These are phyloP conservation scores for Hemaris fuciformis DNA, from an alignment of 2,888 invertebrate species.

Conservation along the genomic window DNA sequence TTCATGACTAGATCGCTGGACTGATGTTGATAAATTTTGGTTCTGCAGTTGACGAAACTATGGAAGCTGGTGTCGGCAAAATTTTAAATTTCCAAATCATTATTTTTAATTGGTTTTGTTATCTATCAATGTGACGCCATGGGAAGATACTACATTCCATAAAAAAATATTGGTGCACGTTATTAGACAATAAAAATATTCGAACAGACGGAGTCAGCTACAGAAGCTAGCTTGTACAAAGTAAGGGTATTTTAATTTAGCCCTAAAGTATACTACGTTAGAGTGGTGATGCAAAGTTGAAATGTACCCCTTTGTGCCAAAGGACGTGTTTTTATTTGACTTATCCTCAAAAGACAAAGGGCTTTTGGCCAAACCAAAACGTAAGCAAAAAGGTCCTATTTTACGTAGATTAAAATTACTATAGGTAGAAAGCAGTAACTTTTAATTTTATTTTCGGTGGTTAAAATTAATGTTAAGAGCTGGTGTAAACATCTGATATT, in stretches of 20 bases:
- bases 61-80: too few relatives aligned
- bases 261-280: background rate
- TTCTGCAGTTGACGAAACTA: too few relatives aligned
- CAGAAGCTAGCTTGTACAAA: background rate
- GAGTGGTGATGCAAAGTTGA: background rate
- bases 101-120: too few relatives aligned
- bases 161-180: background rate
- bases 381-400: background rate
- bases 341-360: conserved; percentile 1
- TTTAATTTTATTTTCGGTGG: too few relatives aligned
- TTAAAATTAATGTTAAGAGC: too few relatives aligned
- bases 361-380: background rate
- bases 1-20: too few relatives aligned
- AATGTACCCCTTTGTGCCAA: background rate
- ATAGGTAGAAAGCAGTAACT: too few relatives aligned
- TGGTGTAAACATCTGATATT: too few relatives aligned
- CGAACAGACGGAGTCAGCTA: background rate
- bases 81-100: too few relatives aligned
- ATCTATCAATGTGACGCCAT: too few relatives aligned
- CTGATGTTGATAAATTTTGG: too few relatives aligned
- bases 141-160: background rate
- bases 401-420: background rate
- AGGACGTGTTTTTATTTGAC: conserved; percentile 6
- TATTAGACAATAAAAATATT: background rate
- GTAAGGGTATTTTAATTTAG: background rate